Evolutionary conservation across 2,797 vertebrate genomes (phyloP).

Genomic region (Neoniphon sammara): DNA sequence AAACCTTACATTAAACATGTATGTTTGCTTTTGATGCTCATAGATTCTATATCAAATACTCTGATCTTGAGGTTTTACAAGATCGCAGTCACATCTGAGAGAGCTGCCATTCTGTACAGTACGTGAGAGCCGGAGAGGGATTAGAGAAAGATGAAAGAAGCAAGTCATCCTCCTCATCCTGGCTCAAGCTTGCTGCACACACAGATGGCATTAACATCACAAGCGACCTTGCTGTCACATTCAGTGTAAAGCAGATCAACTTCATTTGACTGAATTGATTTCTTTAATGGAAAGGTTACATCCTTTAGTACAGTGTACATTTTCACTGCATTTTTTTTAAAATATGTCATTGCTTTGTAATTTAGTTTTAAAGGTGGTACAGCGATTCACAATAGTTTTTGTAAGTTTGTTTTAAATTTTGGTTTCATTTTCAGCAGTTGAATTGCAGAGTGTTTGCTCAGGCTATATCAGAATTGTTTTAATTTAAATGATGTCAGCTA

Average conservation of each 20-base stretch:
- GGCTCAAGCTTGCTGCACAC: slow-evolving; percentile 10
- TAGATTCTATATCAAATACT: not conserved
- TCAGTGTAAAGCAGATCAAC: not conserved
- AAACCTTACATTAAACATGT: no score
- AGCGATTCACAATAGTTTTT: no score
- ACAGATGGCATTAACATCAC: slow-evolving; percentile 19
- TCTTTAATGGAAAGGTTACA: not conserved
- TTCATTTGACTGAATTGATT: not conserved
- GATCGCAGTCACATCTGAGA: not conserved
- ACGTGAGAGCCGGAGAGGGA: slow-evolving; percentile 6
- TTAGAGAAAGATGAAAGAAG: slow-evolving; percentile 17
- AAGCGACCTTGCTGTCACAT: slow-evolving; percentile 5
- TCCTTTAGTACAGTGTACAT: not conserved
- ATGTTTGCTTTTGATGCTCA: not conserved
- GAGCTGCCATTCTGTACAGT: not conserved
- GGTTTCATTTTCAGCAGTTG: not conserved
- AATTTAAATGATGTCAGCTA: not conserved
- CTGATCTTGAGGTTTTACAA: no score
- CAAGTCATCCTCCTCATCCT: slow-evolving; percentile 37
- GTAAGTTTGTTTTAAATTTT: not conserved
- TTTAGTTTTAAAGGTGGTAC: no score
- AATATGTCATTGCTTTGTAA: no score
- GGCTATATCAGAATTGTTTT: not conserved
- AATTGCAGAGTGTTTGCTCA: not conserved
- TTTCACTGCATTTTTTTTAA: not conserved